A percentile compares a stretch with the other conserved stretches of the same genome.
Conservation (phyloP, 2,888 invertebrate species). For the Melinopterus prodromus region DNA sequence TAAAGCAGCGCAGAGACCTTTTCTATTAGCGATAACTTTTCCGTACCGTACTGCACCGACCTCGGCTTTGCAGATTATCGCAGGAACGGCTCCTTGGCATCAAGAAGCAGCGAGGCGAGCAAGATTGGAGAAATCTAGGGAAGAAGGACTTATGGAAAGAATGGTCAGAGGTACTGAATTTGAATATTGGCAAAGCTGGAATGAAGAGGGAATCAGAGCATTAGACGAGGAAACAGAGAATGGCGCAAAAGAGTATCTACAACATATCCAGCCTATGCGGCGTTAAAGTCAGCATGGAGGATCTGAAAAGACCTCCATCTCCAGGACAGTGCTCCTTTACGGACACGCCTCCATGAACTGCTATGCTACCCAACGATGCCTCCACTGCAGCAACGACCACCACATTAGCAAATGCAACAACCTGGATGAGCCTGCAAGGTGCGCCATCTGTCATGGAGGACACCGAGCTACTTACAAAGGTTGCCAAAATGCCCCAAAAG, state of each 20-base stretch:
- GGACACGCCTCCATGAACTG: too few relatives aligned
- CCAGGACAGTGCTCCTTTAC: too few relatives aligned
- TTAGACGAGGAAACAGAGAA: background rate
- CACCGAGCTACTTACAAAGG: too few relatives aligned
- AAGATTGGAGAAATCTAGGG: background rate
- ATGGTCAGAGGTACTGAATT: background rate
- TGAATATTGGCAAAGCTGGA: background rate
- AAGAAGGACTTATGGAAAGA: too few relatives aligned
- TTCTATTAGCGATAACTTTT: conserved; percentile 31
- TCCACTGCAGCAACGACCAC: too few relatives aligned
- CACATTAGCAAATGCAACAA: too few relatives aligned
- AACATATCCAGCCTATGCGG: too few relatives aligned
- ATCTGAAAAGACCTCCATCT: background rate
- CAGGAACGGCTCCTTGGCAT: conserved; percentile 23
- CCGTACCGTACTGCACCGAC: conserved; percentile 39
- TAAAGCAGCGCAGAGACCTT: conserved; percentile 37
- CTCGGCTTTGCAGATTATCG: conserved; percentile 28
- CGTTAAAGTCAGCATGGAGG: background rate
- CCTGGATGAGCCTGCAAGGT: too few relatives aligned
- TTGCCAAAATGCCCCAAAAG: too few relatives aligned
- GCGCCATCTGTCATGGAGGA: too few relatives aligned
- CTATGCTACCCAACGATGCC: too few relatives aligned
- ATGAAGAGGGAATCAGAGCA: background rate
- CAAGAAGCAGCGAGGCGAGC: background rate
- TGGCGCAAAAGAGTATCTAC: background rate